These are phyloP conservation scores for Papilio aristodemus DNA, from an alignment of 1,140 invertebrate genomes.

Conservation along the genomic window DNA sequence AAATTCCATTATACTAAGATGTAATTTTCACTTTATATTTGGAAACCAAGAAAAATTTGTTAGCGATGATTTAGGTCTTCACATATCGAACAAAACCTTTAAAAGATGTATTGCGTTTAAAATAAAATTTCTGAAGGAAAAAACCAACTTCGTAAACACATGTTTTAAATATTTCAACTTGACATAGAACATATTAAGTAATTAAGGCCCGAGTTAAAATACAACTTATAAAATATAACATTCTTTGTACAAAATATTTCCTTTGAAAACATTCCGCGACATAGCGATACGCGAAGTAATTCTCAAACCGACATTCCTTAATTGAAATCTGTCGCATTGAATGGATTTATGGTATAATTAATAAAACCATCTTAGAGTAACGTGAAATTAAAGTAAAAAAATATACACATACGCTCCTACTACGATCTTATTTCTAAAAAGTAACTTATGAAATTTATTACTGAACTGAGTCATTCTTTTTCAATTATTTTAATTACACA, in stretches of 20 bases:
- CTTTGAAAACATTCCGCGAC: not conserved
- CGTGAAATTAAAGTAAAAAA: slow-evolving; percentile 3
- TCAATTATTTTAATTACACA: too few relatives aligned
- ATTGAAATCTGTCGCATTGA: slow-evolving; percentile 31
- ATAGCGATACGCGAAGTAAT: slow-evolving; percentile 17
- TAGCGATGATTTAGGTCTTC: too few relatives aligned
- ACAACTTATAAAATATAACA: slow-evolving; percentile 12
- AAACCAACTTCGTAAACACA: too few relatives aligned
- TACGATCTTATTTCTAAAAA: not conserved
- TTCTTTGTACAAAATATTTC: slow-evolving; percentile 27
- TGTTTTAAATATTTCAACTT: not conserved
- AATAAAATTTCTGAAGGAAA: too few relatives aligned
- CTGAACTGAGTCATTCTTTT: too few relatives aligned
- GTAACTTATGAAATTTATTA: too few relatives aligned
- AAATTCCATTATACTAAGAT: too few relatives aligned
- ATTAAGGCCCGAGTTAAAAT: slow-evolving; percentile 2
- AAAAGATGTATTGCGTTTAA: too few relatives aligned
- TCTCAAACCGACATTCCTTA: slow-evolving; percentile 29
- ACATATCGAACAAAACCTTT: too few relatives aligned
- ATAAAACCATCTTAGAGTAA: slow-evolving; percentile 1
- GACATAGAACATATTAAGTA: not conserved
- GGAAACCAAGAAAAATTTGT: too few relatives aligned
- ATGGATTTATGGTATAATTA: slow-evolving; percentile 22
- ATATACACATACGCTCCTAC: not conserved
- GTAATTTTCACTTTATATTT: too few relatives aligned